These are phyloP conservation scores for Nyctibius bracteatus DNA, from an alignment of 2,113 vertebrate species.

Conservation along the genomic window DNA sequence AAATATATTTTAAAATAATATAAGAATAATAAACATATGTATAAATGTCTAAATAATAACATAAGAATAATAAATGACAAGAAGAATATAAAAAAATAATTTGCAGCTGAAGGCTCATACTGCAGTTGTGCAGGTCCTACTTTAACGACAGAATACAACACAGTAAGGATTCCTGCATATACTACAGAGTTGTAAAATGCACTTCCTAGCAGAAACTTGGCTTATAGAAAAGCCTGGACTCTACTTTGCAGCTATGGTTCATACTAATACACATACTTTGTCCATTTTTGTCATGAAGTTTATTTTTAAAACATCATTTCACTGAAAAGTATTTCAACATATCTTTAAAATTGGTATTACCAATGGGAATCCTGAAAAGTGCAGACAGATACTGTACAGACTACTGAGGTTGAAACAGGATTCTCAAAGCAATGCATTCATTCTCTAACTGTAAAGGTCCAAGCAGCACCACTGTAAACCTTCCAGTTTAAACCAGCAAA, in stretches of 20 bases:
- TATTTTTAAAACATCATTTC: not conserved
- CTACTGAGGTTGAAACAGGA: not conserved
- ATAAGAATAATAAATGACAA: too few relatives aligned
- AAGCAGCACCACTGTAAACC: not conserved
- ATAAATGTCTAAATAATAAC: too few relatives aligned
- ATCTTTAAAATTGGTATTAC: not conserved
- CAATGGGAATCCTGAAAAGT: not conserved
- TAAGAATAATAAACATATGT: too few relatives aligned
- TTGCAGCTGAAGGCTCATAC: not conserved
- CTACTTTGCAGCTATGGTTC: not conserved
- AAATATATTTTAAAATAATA: too few relatives aligned
- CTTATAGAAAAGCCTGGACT: not conserved
- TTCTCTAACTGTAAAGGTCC: not conserved
- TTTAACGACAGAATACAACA: not conserved
- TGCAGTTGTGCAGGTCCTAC: not conserved
- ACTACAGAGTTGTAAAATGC: not conserved
- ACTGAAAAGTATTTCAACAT: not conserved
- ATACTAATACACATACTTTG: not conserved
- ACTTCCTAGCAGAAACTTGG: not conserved
- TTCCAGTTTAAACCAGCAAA: not conserved
- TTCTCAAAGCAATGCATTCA: not conserved
- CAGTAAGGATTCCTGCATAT: not conserved
- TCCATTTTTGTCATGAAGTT: not conserved
- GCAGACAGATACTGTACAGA: rapidly evolving
- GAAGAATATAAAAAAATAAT: not conserved